Base-by-base conservation (phyloP, 2,113 vertebrate genomes). In the Bagarius yarrelli region DNA sequence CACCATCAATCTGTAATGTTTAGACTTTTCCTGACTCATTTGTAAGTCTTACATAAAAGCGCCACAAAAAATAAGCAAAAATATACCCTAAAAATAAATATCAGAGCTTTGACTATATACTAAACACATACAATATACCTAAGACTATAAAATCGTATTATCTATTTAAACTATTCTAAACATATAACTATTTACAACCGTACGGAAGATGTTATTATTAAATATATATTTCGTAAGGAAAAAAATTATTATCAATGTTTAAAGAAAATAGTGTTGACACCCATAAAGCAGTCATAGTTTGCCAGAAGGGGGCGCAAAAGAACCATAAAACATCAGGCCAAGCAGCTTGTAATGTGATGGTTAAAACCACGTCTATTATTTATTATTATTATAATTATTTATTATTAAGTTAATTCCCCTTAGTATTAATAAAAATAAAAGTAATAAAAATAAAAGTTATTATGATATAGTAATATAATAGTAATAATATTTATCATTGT, bases 231-330 rank as follows among this genome's bases (percentile, higher is more conserved):
- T 34, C 2, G 34, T 32, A 3, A 63, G 9, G 30, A 63, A 30
- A 61, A 30, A 5, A 16, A 32, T 8, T 16, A 34, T 21, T 19
- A 34, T 55, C 36, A 40, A 23, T 40, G 11, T 0, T 66, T 36
- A 21, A 40, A n/a, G 40, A 34, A 36, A 40, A 1, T 25, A 25
- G 15, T 71, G 27, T 21, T 8, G 9, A 32, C 16, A 32, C 12
- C 0, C 5, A 11, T 53, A 32, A 72, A 72, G 5, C 8, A 25
- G 4, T 14, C 16, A 53, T 21, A 21, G 8, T 21, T 11, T 16
- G 36, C 78, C 78, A 52, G 8, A 71, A 84, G 83, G 64, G 19
- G 73, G 78, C 56, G 78, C 56, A 55, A 64, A 18, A 25, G 47
- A 53, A 13, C 59, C 5, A n/a, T 27, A 19, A 16, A 50, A 71